phyloP scores from a whole-genome alignment of 2,113 vertebrate species.

The Petrocephalus microphthalmus region DNA sequence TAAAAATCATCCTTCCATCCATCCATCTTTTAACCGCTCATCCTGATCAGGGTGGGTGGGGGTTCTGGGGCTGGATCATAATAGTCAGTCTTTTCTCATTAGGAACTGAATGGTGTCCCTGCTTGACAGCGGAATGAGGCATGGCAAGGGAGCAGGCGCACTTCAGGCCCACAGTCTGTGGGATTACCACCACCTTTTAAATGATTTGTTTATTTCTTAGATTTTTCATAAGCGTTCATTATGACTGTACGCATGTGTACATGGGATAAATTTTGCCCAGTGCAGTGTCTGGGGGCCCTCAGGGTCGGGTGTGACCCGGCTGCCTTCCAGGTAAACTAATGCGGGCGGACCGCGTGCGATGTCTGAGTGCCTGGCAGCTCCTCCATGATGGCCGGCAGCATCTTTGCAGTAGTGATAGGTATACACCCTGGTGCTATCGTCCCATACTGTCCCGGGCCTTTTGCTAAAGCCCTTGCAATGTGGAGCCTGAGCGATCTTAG shows the following conservation, averaged over 20 bases:
- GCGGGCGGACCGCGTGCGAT: constrained; percentile 8
- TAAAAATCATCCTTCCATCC: neutral
- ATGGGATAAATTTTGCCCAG: neutral
- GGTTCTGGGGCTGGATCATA: neutral
- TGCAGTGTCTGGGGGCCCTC: neutral
- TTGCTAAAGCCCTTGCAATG: neutral
- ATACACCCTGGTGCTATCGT: constrained; percentile 18
- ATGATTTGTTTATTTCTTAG: neutral
- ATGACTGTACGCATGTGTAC: neutral
- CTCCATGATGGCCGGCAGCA: constrained; percentile 15
- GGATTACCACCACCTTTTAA: neutral
- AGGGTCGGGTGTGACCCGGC: constrained; percentile 28
- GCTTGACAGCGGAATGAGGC: neutral
- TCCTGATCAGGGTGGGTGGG: neutral
- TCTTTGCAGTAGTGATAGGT: neutral
- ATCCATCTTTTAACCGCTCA: neutral
- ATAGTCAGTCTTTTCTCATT: neutral
- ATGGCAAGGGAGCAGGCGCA: neutral
- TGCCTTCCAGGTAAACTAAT: constrained; percentile 37
- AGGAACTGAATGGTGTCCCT: neutral
- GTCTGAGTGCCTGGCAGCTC: neutral
- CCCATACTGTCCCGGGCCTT: neutral
- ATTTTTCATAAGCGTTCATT: neutral
- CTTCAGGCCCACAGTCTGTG: neutral
- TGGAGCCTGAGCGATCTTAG: neutral